These are phyloP conservation scores for Eospalax fontanierii DNA, from an alignment of 2,797 vertebrate genomes.

Conservation along the genomic window DNA sequence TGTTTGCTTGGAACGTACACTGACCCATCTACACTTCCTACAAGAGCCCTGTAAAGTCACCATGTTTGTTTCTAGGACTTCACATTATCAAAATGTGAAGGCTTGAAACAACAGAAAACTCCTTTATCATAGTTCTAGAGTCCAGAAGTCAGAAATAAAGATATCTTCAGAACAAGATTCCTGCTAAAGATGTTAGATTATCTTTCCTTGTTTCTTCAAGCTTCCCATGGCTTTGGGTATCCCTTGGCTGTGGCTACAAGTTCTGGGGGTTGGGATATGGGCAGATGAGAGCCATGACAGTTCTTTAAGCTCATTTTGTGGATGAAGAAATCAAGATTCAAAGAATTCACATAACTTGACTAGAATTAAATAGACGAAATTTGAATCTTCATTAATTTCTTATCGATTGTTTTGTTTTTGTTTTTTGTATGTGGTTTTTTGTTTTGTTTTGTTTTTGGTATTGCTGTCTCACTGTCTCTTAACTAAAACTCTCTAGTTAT, in stretches of 20 bases:
- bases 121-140: not conserved
- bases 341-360: slow-evolving; percentile 19
- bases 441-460: not conserved
- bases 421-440: not conserved
- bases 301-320: not conserved
- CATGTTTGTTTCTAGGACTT: not conserved
- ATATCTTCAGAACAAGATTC: not conserved
- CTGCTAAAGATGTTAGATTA: not conserved
- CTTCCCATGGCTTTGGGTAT: not conserved
- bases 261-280: not conserved
- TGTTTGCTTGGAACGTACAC: not conserved
- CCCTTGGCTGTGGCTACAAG: not conserved
- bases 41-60: not conserved
- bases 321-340: slow-evolving; percentile 37
- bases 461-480: not conserved
- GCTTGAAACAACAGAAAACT: slow-evolving; percentile 7
- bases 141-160: not conserved
- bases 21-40: not conserved
- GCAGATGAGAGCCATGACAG: too few relatives aligned
- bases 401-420: not conserved
- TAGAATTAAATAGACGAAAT: not conserved
- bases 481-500: slow-evolving; percentile 1
- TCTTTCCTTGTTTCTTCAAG: not conserved
- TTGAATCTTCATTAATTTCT: slow-evolving; percentile 40
- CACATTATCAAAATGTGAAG: not conserved